These are phyloP conservation scores for Macrotrachela quadricornifera DNA, from an alignment of 1,140 invertebrate species.

Conservation along the genomic window DNA sequence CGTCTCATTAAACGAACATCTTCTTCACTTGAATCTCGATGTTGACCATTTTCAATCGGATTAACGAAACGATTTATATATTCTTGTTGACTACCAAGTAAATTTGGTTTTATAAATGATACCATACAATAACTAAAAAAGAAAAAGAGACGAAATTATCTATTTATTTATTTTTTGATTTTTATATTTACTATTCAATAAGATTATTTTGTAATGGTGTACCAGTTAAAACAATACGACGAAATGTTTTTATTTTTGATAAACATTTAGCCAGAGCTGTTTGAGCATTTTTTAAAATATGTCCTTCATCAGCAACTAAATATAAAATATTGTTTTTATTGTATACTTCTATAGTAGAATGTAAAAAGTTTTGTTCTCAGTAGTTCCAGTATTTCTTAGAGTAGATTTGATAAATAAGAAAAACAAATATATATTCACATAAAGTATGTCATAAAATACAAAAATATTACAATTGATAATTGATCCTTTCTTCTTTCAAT, in stretches of 20 bases:
- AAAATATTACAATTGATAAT: too few species aligned
- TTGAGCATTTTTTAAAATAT: constrained; percentile 71
- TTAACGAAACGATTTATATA: constrained; percentile 47
- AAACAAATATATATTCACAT: too few species aligned
- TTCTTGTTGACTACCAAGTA: constrained; percentile 69
- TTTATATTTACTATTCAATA: constrained; percentile 47
- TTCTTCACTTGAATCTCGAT: constrained; percentile 61
- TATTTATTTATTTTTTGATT: too few species aligned
- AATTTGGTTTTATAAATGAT: constrained; percentile 76
- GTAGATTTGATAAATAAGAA: too few species aligned
- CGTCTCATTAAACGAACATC: constrained; percentile 86
- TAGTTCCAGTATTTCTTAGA: too few species aligned
- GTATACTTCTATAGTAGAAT: too few species aligned
- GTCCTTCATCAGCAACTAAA: constrained; percentile 76
- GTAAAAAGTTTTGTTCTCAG: too few species aligned
- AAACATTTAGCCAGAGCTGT: constrained; percentile 64
- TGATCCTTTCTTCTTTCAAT: too few species aligned
- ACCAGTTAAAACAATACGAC: constrained; percentile 72
- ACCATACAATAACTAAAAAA: constrained; percentile 61
- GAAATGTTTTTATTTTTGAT: constrained; percentile 47
- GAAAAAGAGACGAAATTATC: too few species aligned
- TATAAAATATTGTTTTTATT: too few species aligned
- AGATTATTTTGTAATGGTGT: constrained; percentile 90
- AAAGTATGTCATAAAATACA: too few species aligned
- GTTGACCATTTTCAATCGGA: constrained; percentile 72